Evolutionary conservation across 2,888 invertebrate species (phyloP).

Genomic region (Drosophila diplacantha): DNA sequence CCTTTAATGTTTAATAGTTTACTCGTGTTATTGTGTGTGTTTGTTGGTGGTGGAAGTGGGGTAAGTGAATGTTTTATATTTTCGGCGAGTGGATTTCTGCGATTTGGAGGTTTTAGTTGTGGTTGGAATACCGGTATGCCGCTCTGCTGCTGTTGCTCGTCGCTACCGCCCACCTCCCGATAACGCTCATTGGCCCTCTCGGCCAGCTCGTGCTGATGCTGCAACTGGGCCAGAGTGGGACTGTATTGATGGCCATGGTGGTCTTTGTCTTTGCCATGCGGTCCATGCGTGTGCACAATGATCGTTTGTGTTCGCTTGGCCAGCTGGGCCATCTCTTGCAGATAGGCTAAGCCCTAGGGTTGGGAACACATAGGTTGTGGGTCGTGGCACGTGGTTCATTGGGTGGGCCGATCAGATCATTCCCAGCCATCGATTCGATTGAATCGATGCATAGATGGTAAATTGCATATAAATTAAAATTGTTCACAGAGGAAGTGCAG

Average conservation of each 20-base stretch:
- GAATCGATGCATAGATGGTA: slow-evolving; percentile 43
- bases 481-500: slow-evolving; percentile 31
- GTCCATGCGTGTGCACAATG: slow-evolving; percentile 74
- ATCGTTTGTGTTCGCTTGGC: slow-evolving; percentile 76
- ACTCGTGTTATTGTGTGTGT: slow-evolving; percentile 30
- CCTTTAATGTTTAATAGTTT: slow-evolving; percentile 16
- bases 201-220: slow-evolving; percentile 62
- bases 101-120: slow-evolving; percentile 24
- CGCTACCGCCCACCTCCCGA: slow-evolving; percentile 75
- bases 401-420: slow-evolving; percentile 6
- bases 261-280: slow-evolving; percentile 66
- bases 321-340: slow-evolving; percentile 76
- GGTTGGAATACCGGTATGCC: slow-evolving; percentile 78
- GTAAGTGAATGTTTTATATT: slow-evolving; percentile 45
- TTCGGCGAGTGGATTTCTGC: slow-evolving; percentile 46
- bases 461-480: slow-evolving; percentile 58
- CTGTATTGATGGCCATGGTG: slow-evolving; percentile 69
- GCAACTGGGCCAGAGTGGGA: slow-evolving; percentile 65
- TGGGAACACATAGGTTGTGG: slow-evolving; percentile 19
- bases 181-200: slow-evolving; percentile 74
- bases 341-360: slow-evolving; percentile 73
- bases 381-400: slow-evolving; percentile 15
- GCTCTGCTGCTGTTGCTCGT: slow-evolving; percentile 57
- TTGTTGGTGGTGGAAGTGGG: slow-evolving; percentile 28
- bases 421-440: slow-evolving; percentile 23